Conservation (phyloP, 2,797 vertebrate species). For the Garrulus glandarius region DNA sequence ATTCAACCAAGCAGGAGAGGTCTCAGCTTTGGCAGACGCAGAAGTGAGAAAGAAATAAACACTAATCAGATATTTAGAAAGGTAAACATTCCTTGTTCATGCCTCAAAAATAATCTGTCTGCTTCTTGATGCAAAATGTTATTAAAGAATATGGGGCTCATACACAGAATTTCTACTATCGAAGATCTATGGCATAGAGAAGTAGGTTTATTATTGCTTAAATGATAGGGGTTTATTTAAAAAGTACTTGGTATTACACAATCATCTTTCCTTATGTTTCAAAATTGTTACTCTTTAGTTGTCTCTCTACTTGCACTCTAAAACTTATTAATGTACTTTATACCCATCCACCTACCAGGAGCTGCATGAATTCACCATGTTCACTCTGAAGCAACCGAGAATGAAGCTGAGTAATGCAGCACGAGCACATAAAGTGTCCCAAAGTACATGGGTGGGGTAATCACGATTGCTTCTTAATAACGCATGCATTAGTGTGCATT, state of each 20-base stretch:
- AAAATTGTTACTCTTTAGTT: background rate
- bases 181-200: background rate
- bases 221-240: background rate
- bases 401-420: background rate
- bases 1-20: background rate
- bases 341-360: background rate
- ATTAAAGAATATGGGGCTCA: background rate
- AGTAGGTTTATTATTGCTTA: background rate
- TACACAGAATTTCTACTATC: background rate
- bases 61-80: background rate
- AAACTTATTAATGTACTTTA: background rate
- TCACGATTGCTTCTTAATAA: background rate
- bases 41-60: background rate
- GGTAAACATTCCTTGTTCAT: background rate
- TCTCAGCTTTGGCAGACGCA: background rate
- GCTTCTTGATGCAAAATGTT: background rate
- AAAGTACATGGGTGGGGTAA: accelerated
- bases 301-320: background rate
- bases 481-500: background rate
- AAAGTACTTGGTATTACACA: background rate
- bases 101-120: background rate
- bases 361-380: background rate
- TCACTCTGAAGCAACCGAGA: background rate
- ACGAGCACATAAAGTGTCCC: background rate
- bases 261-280: background rate